Conservation (phyloP, 2,113 vertebrate species). For the Solenodon paradoxus region DNA sequence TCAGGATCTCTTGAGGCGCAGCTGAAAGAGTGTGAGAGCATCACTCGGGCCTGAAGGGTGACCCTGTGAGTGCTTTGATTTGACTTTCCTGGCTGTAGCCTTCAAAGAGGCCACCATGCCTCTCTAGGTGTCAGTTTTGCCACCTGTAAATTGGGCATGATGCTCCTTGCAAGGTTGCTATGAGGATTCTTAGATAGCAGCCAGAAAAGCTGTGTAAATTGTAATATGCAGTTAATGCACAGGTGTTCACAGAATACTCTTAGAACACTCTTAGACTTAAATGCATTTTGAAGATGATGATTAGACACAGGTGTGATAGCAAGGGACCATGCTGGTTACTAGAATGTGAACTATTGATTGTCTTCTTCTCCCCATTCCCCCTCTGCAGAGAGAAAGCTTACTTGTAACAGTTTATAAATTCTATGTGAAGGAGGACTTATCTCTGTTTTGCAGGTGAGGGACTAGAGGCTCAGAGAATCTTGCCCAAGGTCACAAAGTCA, state of each 20-base stretch:
- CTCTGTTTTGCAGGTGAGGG: conserved; percentile 22
- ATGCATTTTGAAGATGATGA: neutral
- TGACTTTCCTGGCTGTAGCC: neutral
- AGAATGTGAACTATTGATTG: neutral
- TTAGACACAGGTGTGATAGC: neutral
- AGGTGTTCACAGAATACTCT: too few species aligned
- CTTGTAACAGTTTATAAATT: neutral
- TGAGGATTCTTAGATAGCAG: neutral
- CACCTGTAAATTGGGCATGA: neutral
- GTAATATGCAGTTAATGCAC: too few species aligned
- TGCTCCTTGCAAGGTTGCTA: neutral
- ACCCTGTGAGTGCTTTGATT: neutral
- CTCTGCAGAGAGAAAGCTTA: neutral
- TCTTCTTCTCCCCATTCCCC: neutral
- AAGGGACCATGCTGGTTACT: neutral
- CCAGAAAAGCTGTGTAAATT: neutral
- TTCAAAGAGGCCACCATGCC: neutral
- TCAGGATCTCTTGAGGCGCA: neutral
- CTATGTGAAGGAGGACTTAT: neutral
- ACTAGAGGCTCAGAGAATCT: neutral
- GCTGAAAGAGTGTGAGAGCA: neutral
- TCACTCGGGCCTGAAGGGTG: neutral
- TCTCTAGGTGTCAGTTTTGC: neutral
- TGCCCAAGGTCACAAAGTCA: neutral
- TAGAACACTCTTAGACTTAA: neutral